phyloP scores from a whole-genome alignment of 2,888 invertebrate genomes.

The Mythimna pallens region DNA sequence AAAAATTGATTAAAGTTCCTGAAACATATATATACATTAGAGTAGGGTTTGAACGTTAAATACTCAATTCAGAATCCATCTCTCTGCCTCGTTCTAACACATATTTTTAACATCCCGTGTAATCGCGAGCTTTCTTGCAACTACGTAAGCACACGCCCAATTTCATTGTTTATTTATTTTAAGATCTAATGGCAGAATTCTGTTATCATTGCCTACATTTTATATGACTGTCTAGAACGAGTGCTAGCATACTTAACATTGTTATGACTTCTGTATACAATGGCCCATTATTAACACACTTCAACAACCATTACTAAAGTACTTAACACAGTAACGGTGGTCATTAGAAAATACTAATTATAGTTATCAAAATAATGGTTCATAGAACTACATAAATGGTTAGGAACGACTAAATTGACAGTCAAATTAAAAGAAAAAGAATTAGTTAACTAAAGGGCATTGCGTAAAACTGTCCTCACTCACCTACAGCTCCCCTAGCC shows the following conservation, averaged over 20 bases:
- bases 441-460: too few species aligned
- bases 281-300: conserved; percentile 36
- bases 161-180: conserved; percentile 62
- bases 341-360: conserved; percentile 3
- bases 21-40: too few species aligned
- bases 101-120: not conserved
- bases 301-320: conserved; percentile 20
- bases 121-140: conserved; percentile 35
- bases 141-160: conserved; percentile 20
- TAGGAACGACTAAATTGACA: not conserved
- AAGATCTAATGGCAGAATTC: conserved; percentile 64
- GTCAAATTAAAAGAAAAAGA: not conserved
- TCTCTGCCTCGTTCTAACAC: not conserved
- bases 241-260: conserved; percentile 52
- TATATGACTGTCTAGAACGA: conserved; percentile 57
- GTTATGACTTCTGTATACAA: conserved; percentile 44
- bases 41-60: too few species aligned
- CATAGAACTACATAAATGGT: not conserved
- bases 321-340: conserved; percentile 13
- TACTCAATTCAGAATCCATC: too few species aligned
- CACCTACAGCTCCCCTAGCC: too few species aligned
- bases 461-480: too few species aligned
- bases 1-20: too few species aligned
- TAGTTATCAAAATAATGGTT: not conserved
- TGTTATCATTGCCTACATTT: conserved; percentile 64